phyloP scores from a whole-genome alignment of 2,888 invertebrate species.

The Alitta virens region DNA sequence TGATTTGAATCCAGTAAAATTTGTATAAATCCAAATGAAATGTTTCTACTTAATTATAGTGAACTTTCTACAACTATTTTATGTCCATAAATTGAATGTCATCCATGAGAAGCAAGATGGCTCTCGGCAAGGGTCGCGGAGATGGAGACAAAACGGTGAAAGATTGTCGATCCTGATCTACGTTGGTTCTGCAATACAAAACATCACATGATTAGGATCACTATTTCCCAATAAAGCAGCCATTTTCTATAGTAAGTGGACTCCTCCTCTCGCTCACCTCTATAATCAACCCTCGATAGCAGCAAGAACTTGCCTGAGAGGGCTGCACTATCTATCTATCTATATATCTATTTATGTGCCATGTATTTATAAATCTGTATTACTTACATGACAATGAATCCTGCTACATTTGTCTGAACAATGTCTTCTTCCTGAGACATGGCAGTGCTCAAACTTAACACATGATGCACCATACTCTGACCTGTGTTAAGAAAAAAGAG shows the following conservation, averaged over 20 bases:
- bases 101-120: constrained; percentile 81
- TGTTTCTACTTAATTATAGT: too few species aligned
- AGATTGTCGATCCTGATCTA: constrained; percentile 82
- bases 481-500: constrained; percentile 10
- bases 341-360: too few species aligned
- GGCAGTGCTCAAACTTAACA: constrained; percentile 86
- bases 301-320: too few species aligned
- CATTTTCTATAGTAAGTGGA: too few species aligned
- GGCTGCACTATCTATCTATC: too few species aligned
- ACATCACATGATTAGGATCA: constrained; percentile 9
- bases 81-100: constrained; percentile 29
- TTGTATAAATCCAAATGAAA: too few species aligned
- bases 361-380: too few species aligned
- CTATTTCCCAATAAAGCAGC: neutral
- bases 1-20: too few species aligned
- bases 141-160: constrained; percentile 90
- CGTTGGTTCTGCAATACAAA: constrained; percentile 72
- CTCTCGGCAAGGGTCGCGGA: constrained; percentile 87
- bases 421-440: constrained; percentile 75
- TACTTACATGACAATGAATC: constrained; percentile 87
- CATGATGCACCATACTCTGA: constrained; percentile 72
- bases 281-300: too few species aligned
- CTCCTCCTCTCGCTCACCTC: too few species aligned
- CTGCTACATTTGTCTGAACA: constrained; percentile 81
- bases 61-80: constrained; percentile 8